Conservation (phyloP, 2,113 vertebrate species). For the Podiceps cristatus region DNA sequence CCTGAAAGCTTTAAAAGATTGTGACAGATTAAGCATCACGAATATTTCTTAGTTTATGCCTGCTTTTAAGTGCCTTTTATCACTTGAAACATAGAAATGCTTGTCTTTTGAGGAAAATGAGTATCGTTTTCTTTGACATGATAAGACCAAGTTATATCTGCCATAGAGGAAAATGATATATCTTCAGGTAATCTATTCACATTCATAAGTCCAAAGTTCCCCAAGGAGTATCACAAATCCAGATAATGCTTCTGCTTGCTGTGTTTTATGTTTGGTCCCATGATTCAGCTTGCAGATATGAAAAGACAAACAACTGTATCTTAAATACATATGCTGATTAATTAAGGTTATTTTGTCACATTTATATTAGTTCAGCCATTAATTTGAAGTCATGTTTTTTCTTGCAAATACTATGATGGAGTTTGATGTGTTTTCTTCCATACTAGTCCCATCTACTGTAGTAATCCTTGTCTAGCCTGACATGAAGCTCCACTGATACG, state of each 20-base stretch:
- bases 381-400: not conserved
- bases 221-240: not conserved
- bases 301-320: not conserved
- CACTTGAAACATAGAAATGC: not conserved
- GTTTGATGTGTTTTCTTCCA: not conserved
- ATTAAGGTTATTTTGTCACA: not conserved
- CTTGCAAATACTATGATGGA: not conserved
- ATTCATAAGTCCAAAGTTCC: not conserved
- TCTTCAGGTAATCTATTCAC: not conserved
- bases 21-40: not conserved
- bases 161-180: not conserved
- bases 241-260: not conserved
- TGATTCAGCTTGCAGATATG: not conserved
- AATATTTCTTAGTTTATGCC: not conserved
- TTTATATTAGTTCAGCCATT: not conserved
- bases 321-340: not conserved
- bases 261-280: not conserved
- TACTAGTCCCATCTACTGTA: not conserved
- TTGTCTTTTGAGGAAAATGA: not conserved
- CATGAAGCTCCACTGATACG: not conserved
- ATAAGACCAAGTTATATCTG: not conserved
- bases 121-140: not conserved
- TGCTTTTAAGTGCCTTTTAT: not conserved
- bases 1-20: conserved; percentile 28
- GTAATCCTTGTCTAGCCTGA: not conserved